Evolutionary conservation across 1,140 invertebrate genomes (phyloP).

Genomic region (Lepidurus arcticus): DNA sequence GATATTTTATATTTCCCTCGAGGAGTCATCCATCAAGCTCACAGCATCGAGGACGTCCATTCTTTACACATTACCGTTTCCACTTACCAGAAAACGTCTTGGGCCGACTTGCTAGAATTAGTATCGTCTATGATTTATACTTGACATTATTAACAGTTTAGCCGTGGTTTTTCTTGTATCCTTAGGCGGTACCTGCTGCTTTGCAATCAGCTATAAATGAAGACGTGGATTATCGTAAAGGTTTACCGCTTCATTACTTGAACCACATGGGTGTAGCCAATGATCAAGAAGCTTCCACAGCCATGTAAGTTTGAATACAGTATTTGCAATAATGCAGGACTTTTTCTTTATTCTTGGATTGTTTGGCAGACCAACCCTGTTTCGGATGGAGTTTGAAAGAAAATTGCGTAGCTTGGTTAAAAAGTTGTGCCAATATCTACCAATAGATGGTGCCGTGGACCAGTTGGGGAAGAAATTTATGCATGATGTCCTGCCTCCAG

Average conservation of each 20-base stretch:
- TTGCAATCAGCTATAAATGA: slow-evolving; percentile 63
- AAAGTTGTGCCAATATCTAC: slow-evolving; percentile 57
- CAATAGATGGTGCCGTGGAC: slow-evolving; percentile 77
- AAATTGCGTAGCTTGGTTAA: slow-evolving; percentile 57
- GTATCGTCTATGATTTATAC: slow-evolving; percentile 41
- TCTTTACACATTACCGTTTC: slow-evolving; percentile 91
- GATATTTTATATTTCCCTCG: slow-evolving; percentile 79
- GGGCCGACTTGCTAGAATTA: slow-evolving; percentile 79
- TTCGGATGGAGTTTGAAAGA: slow-evolving; percentile 51
- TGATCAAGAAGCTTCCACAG: slow-evolving; percentile 43
- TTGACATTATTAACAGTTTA: slow-evolving; percentile 23
- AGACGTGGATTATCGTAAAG: slow-evolving; percentile 66
- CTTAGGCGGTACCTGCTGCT: slow-evolving; percentile 64
- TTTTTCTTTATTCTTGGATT: neutral
- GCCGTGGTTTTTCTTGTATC: slow-evolving; percentile 27
- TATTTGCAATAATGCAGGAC: neutral
- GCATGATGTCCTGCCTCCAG: slow-evolving; percentile 80
- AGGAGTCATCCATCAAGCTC: slow-evolving; percentile 87
- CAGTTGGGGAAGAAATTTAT: slow-evolving; percentile 74
- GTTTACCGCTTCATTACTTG: slow-evolving; percentile 72
- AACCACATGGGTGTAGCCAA: slow-evolving; percentile 64
- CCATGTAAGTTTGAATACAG: slow-evolving; percentile 42
- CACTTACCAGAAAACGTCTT: slow-evolving; percentile 82
- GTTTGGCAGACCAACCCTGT: neutral
- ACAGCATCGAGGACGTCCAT: slow-evolving; percentile 65